Conservation (phyloP, 1,140 invertebrate genomes). For the Plodia interpunctella region DNA sequence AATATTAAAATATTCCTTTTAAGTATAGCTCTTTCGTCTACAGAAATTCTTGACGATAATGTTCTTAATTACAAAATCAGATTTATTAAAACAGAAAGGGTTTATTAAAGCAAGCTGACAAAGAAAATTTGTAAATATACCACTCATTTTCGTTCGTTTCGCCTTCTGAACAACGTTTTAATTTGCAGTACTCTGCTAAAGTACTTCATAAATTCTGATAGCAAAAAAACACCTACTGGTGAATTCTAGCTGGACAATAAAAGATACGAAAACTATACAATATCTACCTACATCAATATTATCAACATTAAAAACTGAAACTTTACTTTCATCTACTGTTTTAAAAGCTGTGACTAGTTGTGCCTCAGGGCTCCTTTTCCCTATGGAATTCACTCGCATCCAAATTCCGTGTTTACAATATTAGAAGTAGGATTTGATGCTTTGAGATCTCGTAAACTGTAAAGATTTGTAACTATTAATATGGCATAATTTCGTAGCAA, state of each 20-base stretch:
- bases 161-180: conserved; percentile 10
- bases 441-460: too few relatives aligned
- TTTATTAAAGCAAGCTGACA: conserved; percentile 40
- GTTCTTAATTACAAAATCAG: conserved; percentile 54
- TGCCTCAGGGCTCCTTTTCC: too few relatives aligned
- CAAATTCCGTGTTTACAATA: too few relatives aligned
- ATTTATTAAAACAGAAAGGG: conserved; percentile 39
- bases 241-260: background rate
- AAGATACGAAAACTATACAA: background rate
- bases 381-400: too few relatives aligned
- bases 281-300: too few relatives aligned
- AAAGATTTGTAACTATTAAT: too few relatives aligned
- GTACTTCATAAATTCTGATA: background rate
- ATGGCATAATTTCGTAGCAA: too few relatives aligned
- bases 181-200: background rate
- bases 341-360: too few relatives aligned
- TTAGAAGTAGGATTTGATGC: too few relatives aligned
- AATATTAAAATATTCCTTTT: conserved; percentile 59
- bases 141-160: conserved; percentile 14
- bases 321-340: too few relatives aligned
- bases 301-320: too few relatives aligned
- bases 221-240: background rate
- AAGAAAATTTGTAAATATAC: conserved; percentile 15
- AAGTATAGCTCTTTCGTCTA: conserved; percentile 33
- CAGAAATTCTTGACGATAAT: conserved; percentile 45